Base-by-base conservation (phyloP, 92 coral and sea anemone genomes). In the Palythoa grandiflora region DNA sequence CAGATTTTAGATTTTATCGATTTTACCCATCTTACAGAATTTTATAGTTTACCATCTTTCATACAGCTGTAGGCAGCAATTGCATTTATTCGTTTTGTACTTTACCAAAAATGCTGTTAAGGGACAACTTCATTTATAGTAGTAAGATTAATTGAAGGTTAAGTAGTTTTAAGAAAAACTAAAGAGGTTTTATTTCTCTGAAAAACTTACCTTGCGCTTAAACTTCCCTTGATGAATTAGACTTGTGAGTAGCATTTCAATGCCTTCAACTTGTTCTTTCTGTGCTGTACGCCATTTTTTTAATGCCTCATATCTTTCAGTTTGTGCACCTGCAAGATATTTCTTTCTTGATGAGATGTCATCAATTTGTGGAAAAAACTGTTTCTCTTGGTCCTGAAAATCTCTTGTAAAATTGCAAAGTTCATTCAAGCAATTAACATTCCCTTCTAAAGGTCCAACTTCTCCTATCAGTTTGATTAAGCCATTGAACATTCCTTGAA, bases 381-480 rank as follows among this genome's bases (percentile, higher is more conserved):
- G 87, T 8, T 87, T 85, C 21, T 95, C 98, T 53, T 88, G 96
- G 17, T 73, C 94, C 54, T 86, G 77, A 6, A 95, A 90, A 20
- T 95, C 96, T 40, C 84, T 89, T 28, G 94, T 91, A 52, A 95
- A 93, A 19, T 93, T 92, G 57, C 88, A 89, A 6, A 95, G 96
- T 54, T 95, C 91, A 19, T 80, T 74, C 73, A 95, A 80, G 68
- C 96, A 91, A 79, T 77, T 40, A 21, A 78, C 83, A 57, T 92
- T 95, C 73, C 91, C 96, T 6, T 95, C 98, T n/a, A 91, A 84
- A 1, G 94, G 93, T 0, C 96, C 96, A 51, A 93, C 96, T 73
- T 95, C 98, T n/a, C 98, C 96, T 55, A 91, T 90, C 3, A 93
- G 78, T 71, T 93, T 93, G 83, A 91, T 93, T 7, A 95, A 90